Conservation (phyloP, 2,113 vertebrate species). For the Actenoides lindsayi region DNA sequence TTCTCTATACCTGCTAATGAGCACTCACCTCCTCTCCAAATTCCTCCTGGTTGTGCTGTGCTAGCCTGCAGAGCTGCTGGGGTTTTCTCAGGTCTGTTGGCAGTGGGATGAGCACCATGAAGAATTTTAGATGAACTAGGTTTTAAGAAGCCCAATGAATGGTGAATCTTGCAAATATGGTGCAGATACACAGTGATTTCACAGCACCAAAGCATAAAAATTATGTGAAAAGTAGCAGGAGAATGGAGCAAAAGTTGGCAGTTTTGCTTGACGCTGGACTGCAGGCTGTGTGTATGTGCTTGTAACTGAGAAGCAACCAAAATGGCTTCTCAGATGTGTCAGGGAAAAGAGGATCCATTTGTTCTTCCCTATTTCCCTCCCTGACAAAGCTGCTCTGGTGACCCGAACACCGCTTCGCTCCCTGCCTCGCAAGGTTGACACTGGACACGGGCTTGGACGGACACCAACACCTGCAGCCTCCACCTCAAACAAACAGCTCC, state of each 20-base stretch:
- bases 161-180: background rate
- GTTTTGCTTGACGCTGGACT: background rate
- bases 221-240: background rate
- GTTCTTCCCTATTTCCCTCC: background rate
- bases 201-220: background rate
- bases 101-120: background rate
- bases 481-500: background rate
- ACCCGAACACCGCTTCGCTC: rapidly evolving
- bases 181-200: background rate
- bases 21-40: background rate
- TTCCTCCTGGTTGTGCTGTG: background rate
- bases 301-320: background rate
- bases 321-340: background rate
- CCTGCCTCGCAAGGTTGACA: background rate
- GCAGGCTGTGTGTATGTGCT: background rate
- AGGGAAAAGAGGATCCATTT: background rate
- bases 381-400: background rate
- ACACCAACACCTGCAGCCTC: background rate
- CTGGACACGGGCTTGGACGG: background rate
- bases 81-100: background rate
- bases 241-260: background rate
- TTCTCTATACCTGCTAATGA: background rate
- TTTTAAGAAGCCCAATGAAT: background rate
- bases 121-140: background rate
- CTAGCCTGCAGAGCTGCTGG: background rate